phyloP scores from a whole-genome alignment of 2,888 invertebrate species.

The Brachypterus glaber region DNA sequence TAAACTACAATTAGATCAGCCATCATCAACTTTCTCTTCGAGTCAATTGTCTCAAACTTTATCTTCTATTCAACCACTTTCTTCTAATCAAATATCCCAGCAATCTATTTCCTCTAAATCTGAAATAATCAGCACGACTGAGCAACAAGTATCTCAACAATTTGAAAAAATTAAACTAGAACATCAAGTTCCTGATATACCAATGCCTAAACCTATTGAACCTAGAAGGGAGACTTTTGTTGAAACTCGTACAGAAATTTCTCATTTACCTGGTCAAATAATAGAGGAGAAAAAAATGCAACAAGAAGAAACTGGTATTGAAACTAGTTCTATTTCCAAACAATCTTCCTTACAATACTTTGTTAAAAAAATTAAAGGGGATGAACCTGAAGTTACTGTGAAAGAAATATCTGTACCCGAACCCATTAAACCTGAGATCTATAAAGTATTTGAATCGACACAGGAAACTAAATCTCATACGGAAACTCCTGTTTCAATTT shows the following conservation, averaged over 20 bases:
- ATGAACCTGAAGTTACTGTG: slow-evolving; percentile 38
- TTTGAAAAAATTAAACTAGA: slow-evolving; percentile 36
- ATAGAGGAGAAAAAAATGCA: slow-evolving; percentile 26
- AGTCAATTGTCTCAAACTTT: slow-evolving; percentile 4
- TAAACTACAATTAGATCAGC: slow-evolving; percentile 15
- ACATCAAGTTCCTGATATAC: slow-evolving; percentile 32
- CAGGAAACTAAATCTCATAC: slow-evolving; percentile 13
- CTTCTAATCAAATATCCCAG: slow-evolving; percentile 28
- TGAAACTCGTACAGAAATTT: slow-evolving; percentile 20
- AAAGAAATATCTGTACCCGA: slow-evolving; percentile 34
- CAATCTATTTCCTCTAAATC: slow-evolving; percentile 28
- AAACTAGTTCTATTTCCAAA: slow-evolving; percentile 52
- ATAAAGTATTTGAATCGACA: slow-evolving; percentile 39
- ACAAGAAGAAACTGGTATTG: slow-evolving; percentile 37
- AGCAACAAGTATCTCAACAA: slow-evolving; percentile 35
- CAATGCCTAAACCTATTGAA: slow-evolving; percentile 27
- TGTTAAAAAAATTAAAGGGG: slow-evolving; percentile 51
- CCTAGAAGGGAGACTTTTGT: slow-evolving; percentile 19
- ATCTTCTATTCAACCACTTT: slow-evolving; percentile 18
- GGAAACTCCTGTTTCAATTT: slow-evolving; percentile 30
- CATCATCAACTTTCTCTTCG: slow-evolving; percentile 8
- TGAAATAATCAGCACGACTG: slow-evolving; percentile 33
- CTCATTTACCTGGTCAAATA: slow-evolving; percentile 24
- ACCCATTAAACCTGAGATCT: slow-evolving; percentile 36
- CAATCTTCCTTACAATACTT: slow-evolving; percentile 58